These are phyloP conservation scores for Cochlearius cochlearius DNA, from an alignment of 2,113 vertebrate species.

Conservation along the genomic window DNA sequence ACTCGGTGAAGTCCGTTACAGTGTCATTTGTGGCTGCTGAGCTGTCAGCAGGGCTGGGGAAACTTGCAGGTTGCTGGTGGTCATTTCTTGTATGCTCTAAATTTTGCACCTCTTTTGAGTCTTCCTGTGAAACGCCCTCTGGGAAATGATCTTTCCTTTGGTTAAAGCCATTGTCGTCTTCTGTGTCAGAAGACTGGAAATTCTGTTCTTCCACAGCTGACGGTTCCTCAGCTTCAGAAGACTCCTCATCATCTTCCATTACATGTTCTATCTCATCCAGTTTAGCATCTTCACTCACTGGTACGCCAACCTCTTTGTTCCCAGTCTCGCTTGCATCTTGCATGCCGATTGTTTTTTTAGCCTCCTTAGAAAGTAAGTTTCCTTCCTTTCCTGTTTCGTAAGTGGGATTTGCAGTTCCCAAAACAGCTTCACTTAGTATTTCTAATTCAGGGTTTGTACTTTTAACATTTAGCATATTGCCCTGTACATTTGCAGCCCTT, in stretches of 20 bases:
- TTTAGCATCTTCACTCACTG: not conserved
- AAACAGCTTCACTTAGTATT: not conserved
- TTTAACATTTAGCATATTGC: not conserved
- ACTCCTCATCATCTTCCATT: not conserved
- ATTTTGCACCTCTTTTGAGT: not conserved
- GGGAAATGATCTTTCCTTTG: not conserved
- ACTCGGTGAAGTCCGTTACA: conserved; percentile 67
- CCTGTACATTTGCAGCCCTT: not conserved
- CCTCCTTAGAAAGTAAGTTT: not conserved
- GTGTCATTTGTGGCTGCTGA: not conserved
- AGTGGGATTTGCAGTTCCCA: not conserved
- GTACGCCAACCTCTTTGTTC: not conserved
- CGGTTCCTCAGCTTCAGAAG: not conserved
- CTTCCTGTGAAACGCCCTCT: not conserved
- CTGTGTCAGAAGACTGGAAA: not conserved
- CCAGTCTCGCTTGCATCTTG: not conserved
- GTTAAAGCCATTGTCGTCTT: not conserved
- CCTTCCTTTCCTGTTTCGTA: not conserved
- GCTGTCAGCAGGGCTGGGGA: not conserved
- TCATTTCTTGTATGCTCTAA: not conserved
- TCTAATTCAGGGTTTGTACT: not conserved
- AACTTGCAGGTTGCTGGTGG: not conserved
- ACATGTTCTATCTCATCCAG: not conserved
- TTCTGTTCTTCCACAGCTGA: not conserved
- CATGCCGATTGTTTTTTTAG: not conserved